Base-by-base conservation (phyloP, 2,113 vertebrate species). In the Nothocercus julius region DNA sequence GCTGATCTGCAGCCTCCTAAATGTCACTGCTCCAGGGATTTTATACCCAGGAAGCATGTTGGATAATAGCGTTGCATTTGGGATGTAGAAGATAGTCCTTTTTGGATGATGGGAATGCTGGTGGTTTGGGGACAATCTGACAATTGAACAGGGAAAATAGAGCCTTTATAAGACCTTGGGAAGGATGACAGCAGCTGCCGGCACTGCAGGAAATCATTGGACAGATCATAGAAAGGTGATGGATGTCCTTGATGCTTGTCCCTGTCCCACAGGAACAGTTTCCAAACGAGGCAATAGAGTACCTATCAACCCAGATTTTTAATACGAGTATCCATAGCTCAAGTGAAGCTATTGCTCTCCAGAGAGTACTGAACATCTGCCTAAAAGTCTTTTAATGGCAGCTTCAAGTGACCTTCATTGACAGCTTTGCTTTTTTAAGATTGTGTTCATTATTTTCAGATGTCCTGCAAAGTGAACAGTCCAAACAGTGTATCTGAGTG, bases 1-100 rank as follows among this genome's bases (percentile, higher is more conserved):
- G 81, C 74, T 86, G 77, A 86, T 88, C 66, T 69, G 78, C 58
- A 86, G 62, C 30, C 66, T 93, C 92, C 69, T 90, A 89, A 87
- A 95, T 59, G 74, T 80, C 32, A 5, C 74, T 54, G 25, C 66
- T 73, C 56, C n/a, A 27, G 54, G 93, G 77, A 20, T 73, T 89
- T 95, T 82, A 66, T 87, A 79, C 13, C 7, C n/a, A 73, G 67
- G 36, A 86, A 95, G 58, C 15, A 87, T 18, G 38, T 20, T 53
- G 38, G 83, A 93, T 84, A 92, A 90, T 22, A 67, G 17, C 76
- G 86, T 72, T 72, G 38, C 10, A 75, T 95, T 81, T 7, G n/a
- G 64, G 62, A 86, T 68, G 30, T 8, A 40, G 22, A 20, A 21
- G 28, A 56, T 56, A 32, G 7, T 49, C 21, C 28, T 18, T 56